Evolutionary conservation across 2,888 invertebrate species (phyloP).

Genomic region (Portevinia maculata): DNA sequence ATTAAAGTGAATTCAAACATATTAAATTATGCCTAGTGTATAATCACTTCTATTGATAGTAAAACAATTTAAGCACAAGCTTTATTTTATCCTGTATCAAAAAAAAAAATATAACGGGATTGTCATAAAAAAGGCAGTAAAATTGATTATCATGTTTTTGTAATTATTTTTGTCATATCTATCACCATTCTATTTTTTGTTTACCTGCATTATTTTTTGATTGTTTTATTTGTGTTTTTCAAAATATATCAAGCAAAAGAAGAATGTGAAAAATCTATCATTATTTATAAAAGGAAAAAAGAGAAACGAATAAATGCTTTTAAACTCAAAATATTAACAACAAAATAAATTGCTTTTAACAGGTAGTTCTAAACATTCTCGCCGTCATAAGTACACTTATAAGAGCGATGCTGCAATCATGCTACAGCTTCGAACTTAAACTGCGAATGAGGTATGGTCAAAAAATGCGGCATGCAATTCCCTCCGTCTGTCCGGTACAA

Average conservation of each 20-base stretch:
- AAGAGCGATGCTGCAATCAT: too few relatives aligned
- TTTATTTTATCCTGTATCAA: constrained; percentile 7
- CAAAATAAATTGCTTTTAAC: background rate
- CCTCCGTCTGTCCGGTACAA: too few relatives aligned
- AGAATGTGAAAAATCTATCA: constrained; percentile 11
- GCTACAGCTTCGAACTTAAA: too few relatives aligned
- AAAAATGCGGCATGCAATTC: too few relatives aligned
- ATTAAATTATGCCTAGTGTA: constrained; percentile 3
- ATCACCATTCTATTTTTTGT: background rate
- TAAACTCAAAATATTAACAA: constrained; percentile 17
- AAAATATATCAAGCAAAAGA: constrained; percentile 36
- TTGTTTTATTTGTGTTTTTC: constrained; percentile 26
- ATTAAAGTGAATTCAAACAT: constrained; percentile 16
- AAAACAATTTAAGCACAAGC: constrained; percentile 26
- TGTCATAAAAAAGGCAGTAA: constrained; percentile 6
- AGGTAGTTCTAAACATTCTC: too few relatives aligned
- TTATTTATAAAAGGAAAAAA: constrained; percentile 53
- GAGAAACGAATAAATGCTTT: constrained; percentile 54
- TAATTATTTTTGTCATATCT: background rate
- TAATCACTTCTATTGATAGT: constrained; percentile 2
- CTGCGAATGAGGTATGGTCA: too few relatives aligned
- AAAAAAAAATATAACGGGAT: background rate
- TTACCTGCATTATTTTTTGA: constrained; percentile 15
- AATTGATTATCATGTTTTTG: constrained; percentile 5
- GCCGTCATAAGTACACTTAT: too few relatives aligned